Percentiles rank a stretch among this genome's conserved stretches.
These are phyloP conservation scores for Zygothrica quintamaculata DNA, from an alignment of 2,888 invertebrate genomes.

Conservation along the genomic window DNA sequence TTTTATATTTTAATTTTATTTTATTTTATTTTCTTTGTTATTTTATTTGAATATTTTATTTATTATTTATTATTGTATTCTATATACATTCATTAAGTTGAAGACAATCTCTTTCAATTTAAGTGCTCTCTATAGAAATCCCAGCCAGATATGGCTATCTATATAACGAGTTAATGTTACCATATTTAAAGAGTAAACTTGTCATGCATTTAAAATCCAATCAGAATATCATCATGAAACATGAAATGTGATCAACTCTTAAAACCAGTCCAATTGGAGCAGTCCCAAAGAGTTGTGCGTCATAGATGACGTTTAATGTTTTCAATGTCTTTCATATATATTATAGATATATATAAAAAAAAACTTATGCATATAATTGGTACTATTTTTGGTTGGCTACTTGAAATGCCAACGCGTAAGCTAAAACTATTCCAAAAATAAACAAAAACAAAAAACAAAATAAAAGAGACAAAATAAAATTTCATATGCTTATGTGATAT, in stretches of 20 bases:
- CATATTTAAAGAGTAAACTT: constrained; percentile 11
- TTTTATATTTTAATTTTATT: too few species aligned
- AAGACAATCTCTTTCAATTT: too few species aligned
- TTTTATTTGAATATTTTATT: too few species aligned
- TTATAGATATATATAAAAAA: background rate
- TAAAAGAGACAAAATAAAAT: constrained; percentile 40
- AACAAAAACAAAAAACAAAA: constrained; percentile 44
- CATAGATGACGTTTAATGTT: constrained; percentile 17
- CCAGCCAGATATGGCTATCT: too few species aligned
- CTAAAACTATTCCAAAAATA: constrained; percentile 22
- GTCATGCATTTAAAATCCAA: constrained; percentile 15
- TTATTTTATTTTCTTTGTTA: too few species aligned
- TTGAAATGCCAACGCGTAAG: constrained; percentile 53
- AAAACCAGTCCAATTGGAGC: constrained; percentile 27
- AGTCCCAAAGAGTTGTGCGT: constrained; percentile 31
- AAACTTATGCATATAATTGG: background rate
- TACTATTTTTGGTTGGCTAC: constrained; percentile 9
- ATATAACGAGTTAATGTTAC: constrained; percentile 1
- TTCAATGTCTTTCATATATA: constrained; percentile 5
- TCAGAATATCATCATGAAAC: constrained; percentile 11
- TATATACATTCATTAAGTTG: too few species aligned
- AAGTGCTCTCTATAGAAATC: background rate
- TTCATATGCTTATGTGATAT: constrained; percentile 66
- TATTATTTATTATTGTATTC: too few species aligned
- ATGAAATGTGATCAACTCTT: constrained; percentile 9